Conservation (phyloP, 2,113 vertebrate genomes). For the Cyanoramphus novaezelandiae region DNA sequence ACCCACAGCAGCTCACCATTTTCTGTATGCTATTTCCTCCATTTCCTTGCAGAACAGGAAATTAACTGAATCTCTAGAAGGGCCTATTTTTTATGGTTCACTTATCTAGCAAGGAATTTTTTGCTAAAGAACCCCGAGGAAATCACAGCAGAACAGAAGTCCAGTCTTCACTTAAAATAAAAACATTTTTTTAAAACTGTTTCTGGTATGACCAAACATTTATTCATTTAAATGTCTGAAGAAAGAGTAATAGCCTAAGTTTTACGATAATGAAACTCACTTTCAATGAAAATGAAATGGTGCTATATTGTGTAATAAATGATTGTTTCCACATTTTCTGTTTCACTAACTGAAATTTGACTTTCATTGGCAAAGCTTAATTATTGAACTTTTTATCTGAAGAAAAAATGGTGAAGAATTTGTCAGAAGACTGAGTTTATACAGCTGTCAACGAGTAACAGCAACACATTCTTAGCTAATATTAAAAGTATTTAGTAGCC, state of each 20-base stretch:
- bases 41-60: not conserved
- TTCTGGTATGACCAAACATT: slow-evolving; percentile 4
- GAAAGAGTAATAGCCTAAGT: slow-evolving; percentile 43
- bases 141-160: not conserved
- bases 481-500: slow-evolving; percentile 61
- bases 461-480: slow-evolving; percentile 15
- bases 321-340: slow-evolving; percentile 51
- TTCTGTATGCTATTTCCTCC: not conserved
- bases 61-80: not conserved
- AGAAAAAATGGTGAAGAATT: slow-evolving; percentile 65
- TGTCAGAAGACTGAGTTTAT: slow-evolving; percentile 68
- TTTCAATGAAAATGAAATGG: slow-evolving; percentile 55
- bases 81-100: not conserved
- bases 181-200: not conserved
- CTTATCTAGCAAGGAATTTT: not conserved
- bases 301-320: slow-evolving; percentile 53
- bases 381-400: slow-evolving; percentile 76
- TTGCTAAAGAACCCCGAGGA: not conserved
- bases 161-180: not conserved
- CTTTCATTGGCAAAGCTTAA: slow-evolving; percentile 65
- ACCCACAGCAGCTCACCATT: not conserved
- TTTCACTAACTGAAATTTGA: slow-evolving; percentile 52
- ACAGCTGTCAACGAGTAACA: slow-evolving; percentile 63
- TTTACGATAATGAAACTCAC: slow-evolving; percentile 59
- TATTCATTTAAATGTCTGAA: not conserved